Conservation (phyloP, 2,797 vertebrate genomes). For the Danio choprae region DNA sequence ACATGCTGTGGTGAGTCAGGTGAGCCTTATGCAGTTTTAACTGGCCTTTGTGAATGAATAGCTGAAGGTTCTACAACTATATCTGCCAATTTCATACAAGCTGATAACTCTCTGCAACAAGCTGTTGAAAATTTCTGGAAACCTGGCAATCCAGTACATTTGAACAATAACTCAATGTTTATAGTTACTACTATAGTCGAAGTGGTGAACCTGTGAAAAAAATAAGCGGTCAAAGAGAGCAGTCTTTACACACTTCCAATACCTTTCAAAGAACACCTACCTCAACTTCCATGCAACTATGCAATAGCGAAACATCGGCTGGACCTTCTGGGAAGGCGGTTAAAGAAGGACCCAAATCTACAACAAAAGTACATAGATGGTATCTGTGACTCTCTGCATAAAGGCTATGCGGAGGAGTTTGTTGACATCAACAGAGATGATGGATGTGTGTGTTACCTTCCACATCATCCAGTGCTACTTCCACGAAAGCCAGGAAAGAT, state of each 20-base stretch:
- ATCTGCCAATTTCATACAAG: too few species aligned
- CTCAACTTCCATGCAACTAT: neutral
- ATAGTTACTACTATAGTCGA: neutral
- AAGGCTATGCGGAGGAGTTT: conserved; percentile 16
- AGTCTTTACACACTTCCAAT: neutral
- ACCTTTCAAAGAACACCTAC: conserved; percentile 31
- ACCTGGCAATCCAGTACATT: conserved; percentile 11
- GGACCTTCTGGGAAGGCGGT: neutral
- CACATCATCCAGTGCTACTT: conserved; percentile 18
- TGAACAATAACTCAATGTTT: neutral
- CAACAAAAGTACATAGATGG: neutral
- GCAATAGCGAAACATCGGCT: neutral
- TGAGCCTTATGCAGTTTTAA: neutral
- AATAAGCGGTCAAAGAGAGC: conserved; percentile 1
- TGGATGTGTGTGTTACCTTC: neutral
- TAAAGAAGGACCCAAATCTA: neutral
- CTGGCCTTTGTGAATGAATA: too few species aligned
- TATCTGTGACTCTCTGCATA: neutral
- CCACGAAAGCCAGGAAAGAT: neutral
- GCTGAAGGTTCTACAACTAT: too few species aligned
- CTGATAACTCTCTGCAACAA: too few species aligned
- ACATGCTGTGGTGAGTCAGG: conserved; percentile 3
- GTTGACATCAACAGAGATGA: neutral
- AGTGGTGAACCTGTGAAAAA: conserved; percentile 23
- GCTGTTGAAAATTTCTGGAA: conserved; percentile 38